phyloP scores from a whole-genome alignment of 2,113 vertebrate genomes.

The Microtus oregoni region DNA sequence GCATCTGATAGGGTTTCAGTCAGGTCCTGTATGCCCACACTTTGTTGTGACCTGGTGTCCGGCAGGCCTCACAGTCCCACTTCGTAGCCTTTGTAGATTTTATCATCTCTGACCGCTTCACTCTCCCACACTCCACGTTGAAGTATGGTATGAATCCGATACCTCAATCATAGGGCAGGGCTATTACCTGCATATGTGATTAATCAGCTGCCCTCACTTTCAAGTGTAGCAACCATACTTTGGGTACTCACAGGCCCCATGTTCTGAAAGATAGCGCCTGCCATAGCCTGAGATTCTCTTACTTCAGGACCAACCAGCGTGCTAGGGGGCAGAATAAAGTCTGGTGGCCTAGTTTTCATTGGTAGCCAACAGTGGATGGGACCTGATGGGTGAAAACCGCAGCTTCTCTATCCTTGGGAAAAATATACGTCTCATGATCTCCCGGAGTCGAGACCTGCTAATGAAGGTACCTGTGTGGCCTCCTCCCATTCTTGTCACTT shows the following conservation, averaged over 20 bases:
- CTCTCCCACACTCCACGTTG: background rate
- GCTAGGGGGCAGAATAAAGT: fast-evolving
- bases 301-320: background rate
- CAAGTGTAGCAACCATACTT: fast-evolving
- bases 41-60: no score
- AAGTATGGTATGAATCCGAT: background rate
- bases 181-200: background rate
- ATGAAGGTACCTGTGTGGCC: fast-evolving
- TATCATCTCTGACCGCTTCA: background rate
- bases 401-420: fast-evolving
- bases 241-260: background rate
- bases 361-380: background rate
- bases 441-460: background rate
- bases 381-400: no score
- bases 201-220: background rate
- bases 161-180: fast-evolving
- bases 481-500: background rate
- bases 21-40: background rate
- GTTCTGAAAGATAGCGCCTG: background rate
- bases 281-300: background rate
- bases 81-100: background rate
- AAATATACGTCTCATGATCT: background rate
- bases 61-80: fast-evolving
- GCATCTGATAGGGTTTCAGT: background rate
- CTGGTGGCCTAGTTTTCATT: no score